Conservation (phyloP, 2,113 vertebrate species). For the Actenoides lindsayi region DNA sequence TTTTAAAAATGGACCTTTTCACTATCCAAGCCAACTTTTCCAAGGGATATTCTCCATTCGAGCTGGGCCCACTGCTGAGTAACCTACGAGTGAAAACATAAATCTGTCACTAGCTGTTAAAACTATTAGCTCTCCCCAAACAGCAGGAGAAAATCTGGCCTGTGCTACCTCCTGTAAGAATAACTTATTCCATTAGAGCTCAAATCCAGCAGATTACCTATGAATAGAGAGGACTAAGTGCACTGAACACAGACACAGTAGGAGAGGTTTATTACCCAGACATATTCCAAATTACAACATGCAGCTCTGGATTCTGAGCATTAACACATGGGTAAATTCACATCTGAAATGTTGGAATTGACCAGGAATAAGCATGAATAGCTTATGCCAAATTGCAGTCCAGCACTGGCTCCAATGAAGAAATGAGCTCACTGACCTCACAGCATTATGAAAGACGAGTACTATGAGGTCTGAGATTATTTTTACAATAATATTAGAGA, state of each 20-base stretch:
- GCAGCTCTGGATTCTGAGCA: background rate
- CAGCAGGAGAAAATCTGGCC: background rate
- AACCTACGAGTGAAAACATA: background rate
- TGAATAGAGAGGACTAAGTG: background rate
- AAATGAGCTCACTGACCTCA: background rate
- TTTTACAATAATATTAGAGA: background rate
- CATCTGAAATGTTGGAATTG: background rate
- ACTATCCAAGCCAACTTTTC: background rate
- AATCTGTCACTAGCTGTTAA: slow-evolving; percentile 1
- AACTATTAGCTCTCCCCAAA: background rate
- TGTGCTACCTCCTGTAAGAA: background rate
- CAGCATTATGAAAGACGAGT: background rate
- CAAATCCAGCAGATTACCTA: background rate
- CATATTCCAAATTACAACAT: background rate
- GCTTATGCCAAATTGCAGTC: background rate
- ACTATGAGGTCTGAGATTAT: background rate
- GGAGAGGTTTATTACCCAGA: background rate
- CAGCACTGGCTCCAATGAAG: background rate
- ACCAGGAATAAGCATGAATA: background rate
- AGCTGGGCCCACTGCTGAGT: background rate
- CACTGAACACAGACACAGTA: background rate
- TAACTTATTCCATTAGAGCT: background rate
- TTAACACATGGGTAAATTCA: background rate
- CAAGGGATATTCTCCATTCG: background rate
- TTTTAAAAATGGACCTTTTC: background rate